Conservation (phyloP, 2,113 vertebrate genomes). For the Ciconia stormi region DNA sequence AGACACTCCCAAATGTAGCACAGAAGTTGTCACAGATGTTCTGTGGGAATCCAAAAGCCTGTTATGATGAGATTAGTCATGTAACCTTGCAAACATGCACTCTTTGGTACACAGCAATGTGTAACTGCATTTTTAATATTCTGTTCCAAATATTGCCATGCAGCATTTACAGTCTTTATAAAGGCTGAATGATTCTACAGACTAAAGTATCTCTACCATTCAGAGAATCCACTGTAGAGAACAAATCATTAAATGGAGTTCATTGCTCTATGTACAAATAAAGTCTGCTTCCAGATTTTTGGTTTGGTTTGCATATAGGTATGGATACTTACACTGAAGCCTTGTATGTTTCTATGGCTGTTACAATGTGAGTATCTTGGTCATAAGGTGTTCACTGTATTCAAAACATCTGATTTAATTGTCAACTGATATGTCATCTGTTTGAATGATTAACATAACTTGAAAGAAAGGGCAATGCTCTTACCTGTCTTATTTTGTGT, state of each 20-base stretch:
- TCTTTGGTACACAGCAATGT: not conserved
- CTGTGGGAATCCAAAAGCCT: not conserved
- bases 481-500: not conserved
- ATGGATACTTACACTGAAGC: not conserved
- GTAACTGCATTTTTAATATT: not conserved
- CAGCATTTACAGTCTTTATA: not conserved
- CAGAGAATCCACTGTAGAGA: not conserved
- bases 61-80: not conserved
- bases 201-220: not conserved
- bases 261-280: not conserved
- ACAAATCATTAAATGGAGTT: not conserved
- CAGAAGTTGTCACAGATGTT: not conserved
- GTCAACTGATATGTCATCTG: not conserved
- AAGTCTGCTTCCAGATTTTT: not conserved
- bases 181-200: not conserved
- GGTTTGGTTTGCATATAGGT: not conserved
- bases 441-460: not conserved
- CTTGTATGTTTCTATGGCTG: not conserved
- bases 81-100: not conserved
- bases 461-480: not conserved
- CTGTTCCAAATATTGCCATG: not conserved
- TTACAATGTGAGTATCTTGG: not conserved
- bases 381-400: not conserved
- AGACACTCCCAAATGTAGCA: not conserved
- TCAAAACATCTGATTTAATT: not conserved